These are phyloP conservation scores for Clepsis dumicolana DNA, from an alignment of 2,888 invertebrate genomes.

Conservation along the genomic window DNA sequence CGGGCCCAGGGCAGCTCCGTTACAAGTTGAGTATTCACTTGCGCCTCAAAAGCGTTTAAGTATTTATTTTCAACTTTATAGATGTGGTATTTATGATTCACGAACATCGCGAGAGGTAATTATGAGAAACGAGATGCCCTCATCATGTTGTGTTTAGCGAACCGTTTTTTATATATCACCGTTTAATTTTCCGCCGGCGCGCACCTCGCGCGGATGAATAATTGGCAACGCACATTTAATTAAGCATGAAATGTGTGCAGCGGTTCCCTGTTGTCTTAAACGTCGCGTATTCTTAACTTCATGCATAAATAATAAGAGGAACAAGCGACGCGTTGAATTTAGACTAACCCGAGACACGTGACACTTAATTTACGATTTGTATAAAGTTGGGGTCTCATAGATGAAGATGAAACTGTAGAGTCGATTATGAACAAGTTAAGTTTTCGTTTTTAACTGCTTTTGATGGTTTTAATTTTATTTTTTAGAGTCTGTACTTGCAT, in stretches of 20 bases:
- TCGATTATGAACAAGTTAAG: not conserved
- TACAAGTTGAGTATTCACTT: no score
- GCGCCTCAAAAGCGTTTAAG: no score
- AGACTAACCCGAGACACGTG: slow-evolving; percentile 22
- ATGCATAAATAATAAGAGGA: slow-evolving; percentile 39
- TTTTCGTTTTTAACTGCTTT: no score
- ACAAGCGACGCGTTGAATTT: slow-evolving; percentile 21
- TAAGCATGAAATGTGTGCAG: slow-evolving; percentile 41
- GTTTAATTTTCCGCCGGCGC: slow-evolving; percentile 15
- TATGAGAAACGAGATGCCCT: not conserved
- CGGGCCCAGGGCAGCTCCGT: no score
- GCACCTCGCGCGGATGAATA: slow-evolving; percentile 25
- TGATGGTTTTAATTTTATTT: no score
- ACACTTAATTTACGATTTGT: slow-evolving; percentile 35
- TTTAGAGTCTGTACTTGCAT: no score
- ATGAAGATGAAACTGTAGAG: not conserved
- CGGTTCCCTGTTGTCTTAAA: slow-evolving; percentile 36
- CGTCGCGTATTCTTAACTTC: slow-evolving; percentile 40
- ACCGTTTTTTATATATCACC: slow-evolving; percentile 8
- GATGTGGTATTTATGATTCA: not conserved
- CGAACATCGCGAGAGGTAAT: not conserved
- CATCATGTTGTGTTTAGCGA: not conserved
- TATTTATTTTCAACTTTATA: no score
- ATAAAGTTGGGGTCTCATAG: not conserved
- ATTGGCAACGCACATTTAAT: slow-evolving; percentile 39